These are phyloP conservation scores for Melanostoma mellinum DNA, from an alignment of 2,888 invertebrate genomes.

Conservation along the genomic window DNA sequence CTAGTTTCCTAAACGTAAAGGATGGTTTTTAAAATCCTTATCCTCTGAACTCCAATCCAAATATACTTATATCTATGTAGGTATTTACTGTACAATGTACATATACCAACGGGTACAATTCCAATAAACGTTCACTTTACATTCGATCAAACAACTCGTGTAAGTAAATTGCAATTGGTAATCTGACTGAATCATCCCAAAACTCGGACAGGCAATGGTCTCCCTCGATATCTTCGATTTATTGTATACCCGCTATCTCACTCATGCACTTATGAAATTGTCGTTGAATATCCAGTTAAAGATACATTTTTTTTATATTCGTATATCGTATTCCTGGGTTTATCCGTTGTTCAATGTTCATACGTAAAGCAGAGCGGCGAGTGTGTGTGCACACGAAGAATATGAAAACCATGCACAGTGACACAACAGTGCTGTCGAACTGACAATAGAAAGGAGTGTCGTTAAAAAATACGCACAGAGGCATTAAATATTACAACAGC, in stretches of 20 bases:
- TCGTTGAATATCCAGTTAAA: constrained; percentile 66
- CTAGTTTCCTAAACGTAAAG: too few species aligned
- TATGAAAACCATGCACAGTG: constrained; percentile 61
- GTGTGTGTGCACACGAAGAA: constrained; percentile 58
- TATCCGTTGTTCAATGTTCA: constrained; percentile 39
- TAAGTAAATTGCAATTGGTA: constrained; percentile 35
- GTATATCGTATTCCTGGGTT: constrained; percentile 24
- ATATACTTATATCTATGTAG: too few species aligned
- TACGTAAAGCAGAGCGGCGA: constrained; percentile 36
- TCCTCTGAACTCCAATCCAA: too few species aligned
- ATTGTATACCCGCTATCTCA: constrained; percentile 63
- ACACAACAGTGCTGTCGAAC: constrained; percentile 32
- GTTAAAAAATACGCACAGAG: too few species aligned
- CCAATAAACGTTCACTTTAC: too few species aligned
- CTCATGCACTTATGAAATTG: constrained; percentile 67
- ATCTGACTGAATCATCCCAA: constrained; percentile 48
- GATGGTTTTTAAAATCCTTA: too few species aligned
- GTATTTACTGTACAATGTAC: too few species aligned
- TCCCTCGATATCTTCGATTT: constrained; percentile 63
- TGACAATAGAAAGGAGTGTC: neutral
- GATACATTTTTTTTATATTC: constrained; percentile 46
- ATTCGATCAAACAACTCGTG: neutral
- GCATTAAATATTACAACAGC: too few species aligned
- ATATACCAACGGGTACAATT: too few species aligned
- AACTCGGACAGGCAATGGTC: constrained; percentile 49